A percentile compares a stretch with the other conserved stretches of the same genome.
Conservation (phyloP, 1,140 invertebrate genomes). For the Notospermus geniculatus region DNA sequence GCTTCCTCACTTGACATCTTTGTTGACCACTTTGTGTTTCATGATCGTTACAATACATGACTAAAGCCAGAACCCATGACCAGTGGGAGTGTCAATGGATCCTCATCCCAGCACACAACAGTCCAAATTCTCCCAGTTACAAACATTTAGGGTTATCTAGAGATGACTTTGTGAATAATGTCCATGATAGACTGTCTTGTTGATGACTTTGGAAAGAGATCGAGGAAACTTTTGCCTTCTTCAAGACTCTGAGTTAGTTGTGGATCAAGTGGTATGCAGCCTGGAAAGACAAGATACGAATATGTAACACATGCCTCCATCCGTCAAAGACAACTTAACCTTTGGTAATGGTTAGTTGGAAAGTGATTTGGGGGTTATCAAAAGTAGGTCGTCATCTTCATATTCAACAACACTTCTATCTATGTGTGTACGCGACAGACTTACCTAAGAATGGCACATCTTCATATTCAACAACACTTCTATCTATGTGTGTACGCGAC, state of each 20-base stretch:
- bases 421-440: too few relatives aligned
- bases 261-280: conserved; percentile 80
- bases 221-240: conserved; percentile 70
- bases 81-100: not conserved
- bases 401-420: too few relatives aligned
- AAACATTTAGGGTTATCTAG: too few relatives aligned
- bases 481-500: too few relatives aligned
- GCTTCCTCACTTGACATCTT: not conserved
- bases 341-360: too few relatives aligned
- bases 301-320: too few relatives aligned
- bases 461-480: too few relatives aligned
- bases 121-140: too few relatives aligned
- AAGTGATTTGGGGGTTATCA: too few relatives aligned
- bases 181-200: conserved; percentile 59
- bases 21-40: not conserved
- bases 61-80: not conserved
- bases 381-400: too few relatives aligned
- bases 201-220: conserved; percentile 68
- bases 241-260: conserved; percentile 70
- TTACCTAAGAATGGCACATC: conserved; percentile 72
- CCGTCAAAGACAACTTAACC: too few relatives aligned
- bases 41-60: not conserved
- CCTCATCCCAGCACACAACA: too few relatives aligned
- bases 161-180: conserved; percentile 25
- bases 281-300: conserved; percentile 52